Base-by-base conservation (phyloP, 64 coral and sea anemone genomes). In the Stylophora pistillata region DNA sequence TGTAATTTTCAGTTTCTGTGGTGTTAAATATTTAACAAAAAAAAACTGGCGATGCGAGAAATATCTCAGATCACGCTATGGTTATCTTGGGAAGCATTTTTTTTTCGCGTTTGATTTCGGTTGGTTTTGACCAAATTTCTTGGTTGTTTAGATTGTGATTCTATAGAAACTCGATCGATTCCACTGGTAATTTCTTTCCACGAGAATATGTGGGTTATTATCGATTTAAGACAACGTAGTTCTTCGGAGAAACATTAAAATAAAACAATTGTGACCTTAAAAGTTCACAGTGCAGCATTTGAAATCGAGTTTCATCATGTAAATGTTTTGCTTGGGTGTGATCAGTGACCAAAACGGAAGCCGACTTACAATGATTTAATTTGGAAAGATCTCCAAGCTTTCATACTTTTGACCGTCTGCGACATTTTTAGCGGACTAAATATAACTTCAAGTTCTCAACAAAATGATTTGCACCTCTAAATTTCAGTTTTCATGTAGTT, bases 271-370 rank as follows among this genome's bases (percentile, higher is more conserved):
- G 2, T 17, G 57, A 15, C 15, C 17, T 11, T 62, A 4, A 30
- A 65, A 62, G 23, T 64, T 81, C 31, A 2, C 16, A 23, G 15
- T 34, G 30, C 21, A 65, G 15, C 53, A 27, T 53, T 70, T 14
- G 66, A 20, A 84, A 30, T 69, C 12, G 23, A 25, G 37, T 12
- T 29, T 53, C 32, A 15, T 69, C 13, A 84, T 84, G 60, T 62
- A 53, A 84, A 84, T 68, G 17, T 29, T 25, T 10, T 69, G 9
- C 53, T 68, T 68, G 80, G 80, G 80, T 84, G 80, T 84, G 80
- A 84, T 84, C 80, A 15, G 13, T 0, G 9, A 53, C 15, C 4
- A 25, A 84, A 65, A 21, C 20, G 60, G 15, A 69, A 68, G 62
- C 80, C 9, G 64, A 27, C 32, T 7, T 30, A 25, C 20, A 26